Percentiles rank a stretch among this genome's conserved stretches.
phyloP scores from a whole-genome alignment of 2,797 vertebrate species.

The Neosilurus hyrtlii region DNA sequence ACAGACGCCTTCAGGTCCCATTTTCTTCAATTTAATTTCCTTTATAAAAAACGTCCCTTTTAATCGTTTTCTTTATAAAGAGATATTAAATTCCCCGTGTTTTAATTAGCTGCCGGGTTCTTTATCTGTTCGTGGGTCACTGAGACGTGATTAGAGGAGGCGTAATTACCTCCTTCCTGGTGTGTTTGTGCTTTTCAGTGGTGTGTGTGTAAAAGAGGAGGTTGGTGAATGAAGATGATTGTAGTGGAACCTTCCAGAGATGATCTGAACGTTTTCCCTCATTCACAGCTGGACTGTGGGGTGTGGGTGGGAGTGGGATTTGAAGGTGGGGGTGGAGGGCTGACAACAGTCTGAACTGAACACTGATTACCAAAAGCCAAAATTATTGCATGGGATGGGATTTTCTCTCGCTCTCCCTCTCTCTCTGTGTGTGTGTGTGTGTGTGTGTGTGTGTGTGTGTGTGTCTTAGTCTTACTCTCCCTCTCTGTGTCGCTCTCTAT shows the following conservation, averaged over 20 bases:
- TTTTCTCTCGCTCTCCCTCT: background rate
- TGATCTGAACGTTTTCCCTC: background rate
- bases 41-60: background rate
- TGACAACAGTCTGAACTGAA: background rate
- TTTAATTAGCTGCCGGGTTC: background rate
- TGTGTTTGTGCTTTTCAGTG: background rate
- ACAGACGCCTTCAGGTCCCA: too few relatives aligned
- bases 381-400: background rate
- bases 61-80: background rate
- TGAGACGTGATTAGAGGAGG: background rate
- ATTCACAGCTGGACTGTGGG: background rate
- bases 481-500: background rate
- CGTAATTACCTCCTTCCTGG: background rate
- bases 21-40: too few relatives aligned
- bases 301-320: background rate
- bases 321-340: background rate
- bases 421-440: background rate
- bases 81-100: background rate
- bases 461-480: too few relatives aligned
- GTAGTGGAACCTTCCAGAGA: background rate
- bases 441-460: too few relatives aligned
- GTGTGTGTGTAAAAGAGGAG: background rate
- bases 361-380: background rate
- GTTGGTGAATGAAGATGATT: background rate
- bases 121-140: background rate